Percentiles rank a stretch among this genome's conserved stretches.
phyloP scores from a whole-genome alignment of 2,888 invertebrate species.

The Cheilosia soror region DNA sequence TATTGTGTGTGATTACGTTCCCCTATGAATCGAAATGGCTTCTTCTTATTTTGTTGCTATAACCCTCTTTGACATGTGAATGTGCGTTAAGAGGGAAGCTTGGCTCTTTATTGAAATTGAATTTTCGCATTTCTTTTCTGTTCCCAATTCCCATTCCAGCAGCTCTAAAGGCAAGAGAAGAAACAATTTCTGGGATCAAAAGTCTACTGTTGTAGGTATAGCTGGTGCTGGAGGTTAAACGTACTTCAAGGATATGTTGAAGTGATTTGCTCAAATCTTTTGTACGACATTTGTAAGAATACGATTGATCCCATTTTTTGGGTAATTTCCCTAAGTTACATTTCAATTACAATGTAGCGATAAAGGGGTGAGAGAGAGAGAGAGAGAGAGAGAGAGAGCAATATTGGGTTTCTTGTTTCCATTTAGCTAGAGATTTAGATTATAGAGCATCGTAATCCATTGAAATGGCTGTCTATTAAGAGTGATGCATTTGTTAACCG shows the following conservation, averaged over 20 bases:
- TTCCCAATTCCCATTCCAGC: neutral
- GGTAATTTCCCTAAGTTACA: conserved; percentile 65
- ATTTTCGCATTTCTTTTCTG: conserved; percentile 59
- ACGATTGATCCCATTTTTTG: conserved; percentile 68
- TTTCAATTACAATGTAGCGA: conserved; percentile 58
- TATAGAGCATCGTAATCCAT: conserved; percentile 21
- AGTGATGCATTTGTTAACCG: conserved; percentile 10
- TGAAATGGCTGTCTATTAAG: conserved; percentile 34
- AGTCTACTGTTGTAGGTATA: conserved; percentile 43
- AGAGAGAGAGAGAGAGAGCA: neutral
- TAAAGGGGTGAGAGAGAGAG: neutral
- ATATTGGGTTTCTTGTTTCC: conserved; percentile 4
- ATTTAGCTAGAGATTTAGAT: conserved; percentile 12
- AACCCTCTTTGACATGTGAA: conserved; percentile 62
- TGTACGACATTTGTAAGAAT: conserved; percentile 70
- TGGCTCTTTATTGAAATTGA: conserved; percentile 70
- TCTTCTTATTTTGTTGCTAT: conserved; percentile 13
- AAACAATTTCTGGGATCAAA: conserved; percentile 60
- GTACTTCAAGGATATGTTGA: conserved; percentile 63
- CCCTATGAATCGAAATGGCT: conserved; percentile 65
- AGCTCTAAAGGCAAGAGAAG: conserved; percentile 8
- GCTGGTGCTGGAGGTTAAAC: conserved; percentile 56
- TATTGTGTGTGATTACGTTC: conserved; percentile 72
- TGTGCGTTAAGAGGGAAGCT: conserved; percentile 34
- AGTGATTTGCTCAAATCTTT: conserved; percentile 70